A percentile compares a stretch with the other conserved stretches of the same genome.
Conservation (phyloP, 2,113 vertebrate genomes). For the Lethenteron reissneri region DNA sequence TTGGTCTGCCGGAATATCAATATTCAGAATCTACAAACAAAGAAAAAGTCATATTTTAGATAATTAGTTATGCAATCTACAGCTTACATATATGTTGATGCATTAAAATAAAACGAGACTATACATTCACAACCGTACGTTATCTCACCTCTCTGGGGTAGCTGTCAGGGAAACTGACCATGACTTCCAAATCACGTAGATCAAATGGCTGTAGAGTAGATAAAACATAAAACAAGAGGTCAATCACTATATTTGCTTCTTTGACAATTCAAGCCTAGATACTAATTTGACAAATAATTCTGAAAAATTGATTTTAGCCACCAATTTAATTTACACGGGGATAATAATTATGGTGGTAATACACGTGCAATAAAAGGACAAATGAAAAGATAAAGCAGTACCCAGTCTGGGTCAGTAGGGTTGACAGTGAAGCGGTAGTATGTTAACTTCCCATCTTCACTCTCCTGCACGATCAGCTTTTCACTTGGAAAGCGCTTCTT, state of each 20-base stretch:
- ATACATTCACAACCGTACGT: too few relatives aligned
- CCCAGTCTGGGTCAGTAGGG: constrained; percentile 42
- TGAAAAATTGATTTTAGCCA: too few relatives aligned
- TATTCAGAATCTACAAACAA: constrained; percentile 26
- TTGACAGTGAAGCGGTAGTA: constrained; percentile 28
- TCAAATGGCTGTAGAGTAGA: constrained; percentile 31
- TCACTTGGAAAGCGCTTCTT: constrained; percentile 34
- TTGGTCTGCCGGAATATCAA: constrained; percentile 35
- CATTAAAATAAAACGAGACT: too few relatives aligned
- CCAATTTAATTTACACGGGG: not conserved
- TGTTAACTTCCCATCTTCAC: constrained; percentile 28
- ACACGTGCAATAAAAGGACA: not conserved
- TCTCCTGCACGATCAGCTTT: constrained; percentile 34
- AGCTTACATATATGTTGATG: too few relatives aligned
- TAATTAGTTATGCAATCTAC: not conserved
- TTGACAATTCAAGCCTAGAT: too few relatives aligned
- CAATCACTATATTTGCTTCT: not conserved
- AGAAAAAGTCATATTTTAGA: constrained; percentile 6
- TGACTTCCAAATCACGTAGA: constrained; percentile 32
- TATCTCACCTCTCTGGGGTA: constrained; percentile 34
- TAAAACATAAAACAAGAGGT: constrained; percentile 12
- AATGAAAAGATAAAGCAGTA: constrained; percentile 11
- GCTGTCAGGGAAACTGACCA: constrained; percentile 38
- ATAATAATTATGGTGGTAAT: not conserved
- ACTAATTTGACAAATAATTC: too few relatives aligned